Conservation (phyloP, 2,113 vertebrate genomes). For the Phyllopteryx taeniolatus region DNA sequence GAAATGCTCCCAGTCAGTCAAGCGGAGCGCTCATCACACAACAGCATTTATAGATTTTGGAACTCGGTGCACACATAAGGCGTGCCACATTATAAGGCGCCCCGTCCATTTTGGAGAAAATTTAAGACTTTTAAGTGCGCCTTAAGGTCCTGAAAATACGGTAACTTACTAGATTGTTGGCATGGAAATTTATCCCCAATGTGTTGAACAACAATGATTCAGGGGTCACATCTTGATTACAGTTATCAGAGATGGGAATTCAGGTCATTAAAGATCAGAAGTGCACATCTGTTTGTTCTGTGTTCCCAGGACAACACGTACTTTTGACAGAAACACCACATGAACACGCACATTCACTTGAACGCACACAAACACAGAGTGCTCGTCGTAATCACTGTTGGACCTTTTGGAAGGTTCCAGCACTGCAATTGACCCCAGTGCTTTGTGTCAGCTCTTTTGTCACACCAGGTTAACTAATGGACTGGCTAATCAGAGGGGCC, state of each 20-base stretch:
- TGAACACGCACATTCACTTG: background rate
- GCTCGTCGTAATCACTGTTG: background rate
- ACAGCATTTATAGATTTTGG: no score
- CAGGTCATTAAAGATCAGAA: background rate
- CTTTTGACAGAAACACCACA: constrained; percentile 6
- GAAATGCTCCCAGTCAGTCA: no score
- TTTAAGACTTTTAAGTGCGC: no score
- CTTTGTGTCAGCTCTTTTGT: constrained; percentile 32
- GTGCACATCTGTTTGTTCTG: background rate
- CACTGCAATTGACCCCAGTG: constrained; percentile 31
- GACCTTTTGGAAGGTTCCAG: constrained; percentile 11
- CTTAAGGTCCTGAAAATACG: no score
- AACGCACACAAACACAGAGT: background rate
- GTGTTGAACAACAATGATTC: constrained; percentile 25
- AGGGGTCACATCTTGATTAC: constrained; percentile 22
- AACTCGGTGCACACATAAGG: no score
- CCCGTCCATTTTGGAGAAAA: no score
- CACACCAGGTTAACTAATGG: constrained; percentile 49
- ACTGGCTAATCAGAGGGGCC: constrained; percentile 47
- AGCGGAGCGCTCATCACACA: no score
- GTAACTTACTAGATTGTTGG: no score
- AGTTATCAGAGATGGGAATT: constrained; percentile 26
- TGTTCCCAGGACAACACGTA: background rate
- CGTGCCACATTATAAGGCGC: no score
- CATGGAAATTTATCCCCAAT: background rate